Evolutionary conservation across 2,888 invertebrate species (phyloP).

Genomic region (Meiosimyza platycephala): DNA sequence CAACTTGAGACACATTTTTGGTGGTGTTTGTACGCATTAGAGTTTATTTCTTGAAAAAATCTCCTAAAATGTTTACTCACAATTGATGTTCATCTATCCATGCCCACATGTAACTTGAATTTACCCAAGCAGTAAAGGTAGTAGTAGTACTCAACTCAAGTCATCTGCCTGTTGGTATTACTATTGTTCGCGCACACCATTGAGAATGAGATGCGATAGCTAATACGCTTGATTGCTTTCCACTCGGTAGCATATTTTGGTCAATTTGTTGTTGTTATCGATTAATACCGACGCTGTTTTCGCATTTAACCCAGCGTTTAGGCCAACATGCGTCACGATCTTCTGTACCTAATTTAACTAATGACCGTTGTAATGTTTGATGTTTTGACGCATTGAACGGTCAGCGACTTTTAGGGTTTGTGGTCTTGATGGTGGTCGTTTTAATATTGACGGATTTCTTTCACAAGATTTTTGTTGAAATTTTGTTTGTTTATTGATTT

Average conservation of each 20-base stretch:
- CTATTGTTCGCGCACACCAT: conserved; percentile 3
- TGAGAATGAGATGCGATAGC: conserved; percentile 38
- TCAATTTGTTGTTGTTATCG: conserved; percentile 29
- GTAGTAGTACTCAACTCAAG: not conserved
- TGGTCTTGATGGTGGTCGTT: conserved; percentile 37
- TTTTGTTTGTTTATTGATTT: conserved; percentile 48
- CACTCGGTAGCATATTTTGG: conserved; percentile 56
- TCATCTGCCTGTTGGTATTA: not conserved
- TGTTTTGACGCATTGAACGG: conserved; percentile 45
- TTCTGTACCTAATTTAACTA: conserved; percentile 56
- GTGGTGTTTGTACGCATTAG: conserved; percentile 8
- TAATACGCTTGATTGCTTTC: conserved; percentile 57
- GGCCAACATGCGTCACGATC: conserved; percentile 30
- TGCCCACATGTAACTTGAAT: not conserved
- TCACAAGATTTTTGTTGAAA: conserved; percentile 43
- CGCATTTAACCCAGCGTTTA: not conserved
- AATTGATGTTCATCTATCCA: conserved; percentile 20
- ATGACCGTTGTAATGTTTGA: conserved; percentile 62
- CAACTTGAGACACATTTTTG: conserved; percentile 13
- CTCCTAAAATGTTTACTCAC: conserved; percentile 31
- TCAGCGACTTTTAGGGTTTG: conserved; percentile 7
- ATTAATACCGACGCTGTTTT: not conserved
- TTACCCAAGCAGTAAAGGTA: too few relatives aligned
- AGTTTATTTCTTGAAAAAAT: not conserved
- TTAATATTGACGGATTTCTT: conserved; percentile 40